phyloP scores from a whole-genome alignment of 2,113 vertebrate genomes.

The Argyrosomus japonicus region DNA sequence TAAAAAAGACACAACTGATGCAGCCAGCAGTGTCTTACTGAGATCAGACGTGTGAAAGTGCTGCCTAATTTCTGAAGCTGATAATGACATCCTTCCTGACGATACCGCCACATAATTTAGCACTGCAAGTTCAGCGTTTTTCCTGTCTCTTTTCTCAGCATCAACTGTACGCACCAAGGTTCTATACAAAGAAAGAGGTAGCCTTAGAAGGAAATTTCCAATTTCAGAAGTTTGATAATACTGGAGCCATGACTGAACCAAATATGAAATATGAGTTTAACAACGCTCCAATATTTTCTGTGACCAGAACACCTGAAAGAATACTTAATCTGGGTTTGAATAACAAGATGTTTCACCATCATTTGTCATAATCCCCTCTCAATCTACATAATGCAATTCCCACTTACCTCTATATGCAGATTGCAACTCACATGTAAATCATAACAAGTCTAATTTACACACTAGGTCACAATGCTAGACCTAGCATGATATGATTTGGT shows the following conservation, averaged over 20 bases:
- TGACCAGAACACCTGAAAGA: not conserved
- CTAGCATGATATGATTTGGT: no score
- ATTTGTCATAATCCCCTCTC: not conserved
- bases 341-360: not conserved
- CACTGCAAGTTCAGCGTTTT: slow-evolving; percentile 1
- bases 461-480: no score
- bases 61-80: slow-evolving; percentile 9
- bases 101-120: not conserved
- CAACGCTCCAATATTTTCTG: not conserved
- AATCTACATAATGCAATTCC: not conserved
- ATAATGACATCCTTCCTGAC: slow-evolving; percentile 22
- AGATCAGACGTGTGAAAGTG: not conserved
- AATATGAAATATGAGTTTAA: not conserved
- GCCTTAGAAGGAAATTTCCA: no score
- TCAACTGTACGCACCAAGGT: not conserved
- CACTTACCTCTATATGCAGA: not conserved
- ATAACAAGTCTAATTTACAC: not conserved
- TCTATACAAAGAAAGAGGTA: not conserved
- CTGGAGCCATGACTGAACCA: not conserved
- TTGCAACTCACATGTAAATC: not conserved
- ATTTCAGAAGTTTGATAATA: not conserved
- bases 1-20: slow-evolving; percentile 1
- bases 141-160: not conserved
- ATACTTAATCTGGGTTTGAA: not conserved
- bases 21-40: not conserved